These are phyloP conservation scores for Cyclopterus lumpus DNA, from an alignment of 2,797 vertebrate species.

Conservation along the genomic window DNA sequence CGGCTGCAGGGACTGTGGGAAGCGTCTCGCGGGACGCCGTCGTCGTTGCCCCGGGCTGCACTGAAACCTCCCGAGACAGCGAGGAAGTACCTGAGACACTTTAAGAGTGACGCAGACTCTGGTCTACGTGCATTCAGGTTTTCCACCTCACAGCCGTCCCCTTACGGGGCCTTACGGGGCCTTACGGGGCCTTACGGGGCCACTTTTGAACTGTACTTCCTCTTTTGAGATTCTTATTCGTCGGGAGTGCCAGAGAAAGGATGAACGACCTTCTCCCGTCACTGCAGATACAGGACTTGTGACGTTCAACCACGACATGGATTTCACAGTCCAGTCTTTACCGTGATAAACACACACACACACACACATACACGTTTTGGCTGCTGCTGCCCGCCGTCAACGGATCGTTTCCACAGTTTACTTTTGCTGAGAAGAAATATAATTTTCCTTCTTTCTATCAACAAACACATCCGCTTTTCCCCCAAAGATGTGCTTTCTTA, in stretches of 20 bases:
- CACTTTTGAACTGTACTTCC: not conserved
- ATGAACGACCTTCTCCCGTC: not conserved
- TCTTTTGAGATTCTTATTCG: not conserved
- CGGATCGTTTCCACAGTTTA: too few species aligned
- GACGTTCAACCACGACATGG: too few species aligned
- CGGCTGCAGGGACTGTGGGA: constrained; percentile 41
- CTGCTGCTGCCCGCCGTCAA: too few species aligned
- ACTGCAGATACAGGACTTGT: not conserved
- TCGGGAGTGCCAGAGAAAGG: not conserved
- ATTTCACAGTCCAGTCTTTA: too few species aligned
- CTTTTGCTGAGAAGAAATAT: too few species aligned
- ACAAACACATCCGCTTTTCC: too few species aligned
- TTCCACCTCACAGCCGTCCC: constrained; percentile 9
- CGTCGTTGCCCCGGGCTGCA: too few species aligned
- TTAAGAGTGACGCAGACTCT: constrained; percentile 7
- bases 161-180: not conserved
- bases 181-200: not conserved
- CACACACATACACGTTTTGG: too few species aligned
- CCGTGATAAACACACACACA: too few species aligned
- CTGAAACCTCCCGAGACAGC: constrained; percentile 31
- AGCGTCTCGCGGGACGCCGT: constrained; percentile 36
- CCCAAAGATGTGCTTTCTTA: too few species aligned
- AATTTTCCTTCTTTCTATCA: too few species aligned
- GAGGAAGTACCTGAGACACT: constrained; percentile 47
- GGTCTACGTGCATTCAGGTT: constrained; percentile 9